phyloP scores from a whole-genome alignment of 1,140 invertebrate species.

The Drosophila arizonae region DNA sequence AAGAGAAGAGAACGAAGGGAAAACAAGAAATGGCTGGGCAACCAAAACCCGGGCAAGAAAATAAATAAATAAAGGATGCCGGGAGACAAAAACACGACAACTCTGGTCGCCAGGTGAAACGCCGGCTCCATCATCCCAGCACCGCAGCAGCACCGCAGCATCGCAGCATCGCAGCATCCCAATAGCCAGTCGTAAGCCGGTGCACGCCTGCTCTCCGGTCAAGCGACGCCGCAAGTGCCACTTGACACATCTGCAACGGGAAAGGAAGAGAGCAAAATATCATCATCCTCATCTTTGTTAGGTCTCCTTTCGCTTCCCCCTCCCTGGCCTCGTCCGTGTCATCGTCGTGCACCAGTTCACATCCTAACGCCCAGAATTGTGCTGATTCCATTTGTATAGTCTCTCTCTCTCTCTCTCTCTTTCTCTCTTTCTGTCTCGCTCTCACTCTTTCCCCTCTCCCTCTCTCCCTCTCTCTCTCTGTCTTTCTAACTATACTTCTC shows the following conservation, averaged over 20 bases:
- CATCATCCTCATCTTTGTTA: neutral
- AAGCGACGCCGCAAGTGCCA: slow-evolving; percentile 38
- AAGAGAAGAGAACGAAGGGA: neutral
- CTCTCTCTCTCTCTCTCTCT: neutral
- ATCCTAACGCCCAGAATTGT: neutral
- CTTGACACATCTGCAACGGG: slow-evolving; percentile 26
- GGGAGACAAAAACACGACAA: slow-evolving; percentile 35
- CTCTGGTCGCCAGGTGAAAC: slow-evolving; percentile 27
- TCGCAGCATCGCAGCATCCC: no score
- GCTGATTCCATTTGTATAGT: slow-evolving; percentile 13
- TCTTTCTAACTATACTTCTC: neutral
- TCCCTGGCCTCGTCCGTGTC: neutral
- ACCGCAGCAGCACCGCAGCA: no score
- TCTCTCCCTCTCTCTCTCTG: neutral
- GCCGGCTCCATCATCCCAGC: neutral
- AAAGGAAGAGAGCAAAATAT: neutral
- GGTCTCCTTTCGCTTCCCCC: neutral
- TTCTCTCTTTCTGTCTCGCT: neutral
- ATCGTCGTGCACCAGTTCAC: neutral
- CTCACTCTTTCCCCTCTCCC: neutral
- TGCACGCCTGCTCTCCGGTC: neutral
- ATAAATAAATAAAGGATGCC: slow-evolving; percentile 75
- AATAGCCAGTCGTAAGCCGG: neutral
- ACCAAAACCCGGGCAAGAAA: slow-evolving; percentile 61
- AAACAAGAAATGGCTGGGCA: slow-evolving; percentile 12